Conservation (phyloP, 2,888 invertebrate species). For the Ephialtes manifestator region DNA sequence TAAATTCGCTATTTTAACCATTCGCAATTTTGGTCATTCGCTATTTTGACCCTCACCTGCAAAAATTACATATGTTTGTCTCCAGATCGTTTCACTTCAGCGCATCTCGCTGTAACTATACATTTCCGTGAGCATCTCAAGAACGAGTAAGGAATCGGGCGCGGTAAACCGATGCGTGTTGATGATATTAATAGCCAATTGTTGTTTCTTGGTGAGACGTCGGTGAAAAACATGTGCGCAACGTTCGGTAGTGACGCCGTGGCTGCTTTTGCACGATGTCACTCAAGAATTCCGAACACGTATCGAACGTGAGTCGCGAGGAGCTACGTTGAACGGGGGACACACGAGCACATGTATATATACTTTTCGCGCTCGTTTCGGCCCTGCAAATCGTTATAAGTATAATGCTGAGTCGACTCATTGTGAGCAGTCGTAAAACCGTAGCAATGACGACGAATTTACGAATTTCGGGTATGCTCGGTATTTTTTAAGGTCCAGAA, state of each 20-base stretch:
- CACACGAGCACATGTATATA: not conserved
- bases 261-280: conserved; percentile 26
- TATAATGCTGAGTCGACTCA: conserved; percentile 22
- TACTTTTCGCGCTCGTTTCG: conserved; percentile 15
- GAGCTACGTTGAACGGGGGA: not conserved
- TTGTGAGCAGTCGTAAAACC: not conserved
- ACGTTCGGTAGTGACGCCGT: conserved; percentile 24
- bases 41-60: too few species aligned
- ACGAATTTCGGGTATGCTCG: conserved; percentile 11
- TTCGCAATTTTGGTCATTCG: too few species aligned
- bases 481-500: not conserved
- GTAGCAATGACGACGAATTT: conserved; percentile 1
- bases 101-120: not conserved
- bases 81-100: not conserved
- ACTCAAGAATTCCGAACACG: conserved; percentile 53
- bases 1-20: too few species aligned
- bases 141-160: conserved; percentile 21
- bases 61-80: not conserved
- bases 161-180: conserved; percentile 36
- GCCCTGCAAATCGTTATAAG: conserved; percentile 20
- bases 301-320: conserved; percentile 35
- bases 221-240: conserved; percentile 39
- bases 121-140: not conserved
- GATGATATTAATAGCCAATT: conserved; percentile 57
- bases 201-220: conserved; percentile 33